Evolutionary conservation across 2,888 invertebrate species (phyloP), one percentile per base, ranked within the genome.

Genomic region (Lasius fuliginosus): DNA sequence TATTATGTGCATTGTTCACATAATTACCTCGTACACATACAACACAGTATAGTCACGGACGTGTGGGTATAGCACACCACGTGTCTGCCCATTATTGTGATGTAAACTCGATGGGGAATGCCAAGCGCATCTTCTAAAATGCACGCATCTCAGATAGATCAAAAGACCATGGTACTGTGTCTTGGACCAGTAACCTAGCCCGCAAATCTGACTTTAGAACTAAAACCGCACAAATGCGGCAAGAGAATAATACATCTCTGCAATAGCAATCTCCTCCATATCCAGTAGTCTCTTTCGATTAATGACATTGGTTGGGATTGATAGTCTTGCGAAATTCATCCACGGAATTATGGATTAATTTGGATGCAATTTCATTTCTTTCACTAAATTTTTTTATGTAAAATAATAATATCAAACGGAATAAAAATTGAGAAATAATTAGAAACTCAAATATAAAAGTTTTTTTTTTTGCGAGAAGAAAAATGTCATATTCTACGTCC

Each of bases 111-210:
- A 77, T 62, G 30, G 69, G 58, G 15, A 58, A 77, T 77, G 30
- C 69, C 77, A 69, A 42, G 77, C 77, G 77, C 30, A 36, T 69
- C 77, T 58, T 77, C 77, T 77, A 69, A 69, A 68, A 77, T 58
- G 56, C 68, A 68, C 36, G 68, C 68, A 58, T 69, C 42, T 77
- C 71, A 49, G 69, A 42, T 77, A 77, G 77, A 77, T 77, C 77
- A 69, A 77, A 77, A 77, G 77, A 42, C 40, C 56, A 3, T 23
- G 42, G 5, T 53, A 27, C 36, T 69, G 58, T 58, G 30, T 77
- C 68, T 77, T 33, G 42, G 30, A 42, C 1, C 42, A 15, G 36
- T 6, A 36, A 42, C 9, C 75, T 23, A 64, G 23, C 46, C 15
- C 5, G 69, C 58, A 77, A 77, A 69, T 15, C 56, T 58, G 42